Percentiles rank a stretch among this genome's conserved stretches.
Evolutionary conservation across 2,888 invertebrate genomes (phyloP).

Genomic region (Drosophila putrida): DNA sequence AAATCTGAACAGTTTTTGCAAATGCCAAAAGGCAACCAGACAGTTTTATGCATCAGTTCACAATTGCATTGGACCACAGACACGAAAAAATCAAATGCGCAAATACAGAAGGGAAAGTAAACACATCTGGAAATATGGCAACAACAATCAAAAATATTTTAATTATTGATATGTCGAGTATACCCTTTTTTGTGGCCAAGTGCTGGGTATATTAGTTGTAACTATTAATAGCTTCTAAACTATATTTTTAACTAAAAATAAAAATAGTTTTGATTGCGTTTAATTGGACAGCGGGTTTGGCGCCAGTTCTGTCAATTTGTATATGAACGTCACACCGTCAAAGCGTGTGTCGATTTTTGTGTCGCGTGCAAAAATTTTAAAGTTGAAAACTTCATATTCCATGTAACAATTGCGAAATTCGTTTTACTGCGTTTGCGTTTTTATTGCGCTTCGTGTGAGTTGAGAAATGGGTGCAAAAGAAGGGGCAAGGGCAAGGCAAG

Average conservation of each 20-base stretch:
- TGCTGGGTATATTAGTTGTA: slow-evolving; percentile 6
- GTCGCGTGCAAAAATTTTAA: slow-evolving; percentile 46
- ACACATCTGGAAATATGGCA: neutral
- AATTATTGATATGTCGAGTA: neutral
- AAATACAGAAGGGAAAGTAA: slow-evolving; percentile 21
- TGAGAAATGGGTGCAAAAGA: neutral
- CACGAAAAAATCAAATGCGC: slow-evolving; percentile 25
- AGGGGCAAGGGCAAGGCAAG: neutral
- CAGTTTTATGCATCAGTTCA: slow-evolving; percentile 48
- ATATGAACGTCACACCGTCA: slow-evolving; percentile 40
- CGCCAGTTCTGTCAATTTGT: slow-evolving; percentile 28
- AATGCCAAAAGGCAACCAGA: slow-evolving; percentile 11
- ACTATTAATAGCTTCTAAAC: slow-evolving; percentile 17
- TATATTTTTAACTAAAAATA: slow-evolving; percentile 31
- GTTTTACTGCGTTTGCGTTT: slow-evolving; percentile 25
- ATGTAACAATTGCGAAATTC: slow-evolving; percentile 21
- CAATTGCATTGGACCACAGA: slow-evolving; percentile 21
- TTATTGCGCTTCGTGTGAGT: slow-evolving; percentile 15
- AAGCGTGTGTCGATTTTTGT: slow-evolving; percentile 16
- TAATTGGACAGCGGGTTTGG: slow-evolving; percentile 58
- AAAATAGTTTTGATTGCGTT: slow-evolving; percentile 42
- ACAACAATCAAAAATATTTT: neutral
- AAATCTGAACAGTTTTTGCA: slow-evolving; percentile 8
- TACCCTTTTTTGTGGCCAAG: neutral
- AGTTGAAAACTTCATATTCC: slow-evolving; percentile 14